A percentile compares a stretch with the other conserved stretches of the same genome.
These are phyloP conservation scores for Poeciliopsis infans DNA, from an alignment of 2,797 vertebrate genomes.

Conservation along the genomic window DNA sequence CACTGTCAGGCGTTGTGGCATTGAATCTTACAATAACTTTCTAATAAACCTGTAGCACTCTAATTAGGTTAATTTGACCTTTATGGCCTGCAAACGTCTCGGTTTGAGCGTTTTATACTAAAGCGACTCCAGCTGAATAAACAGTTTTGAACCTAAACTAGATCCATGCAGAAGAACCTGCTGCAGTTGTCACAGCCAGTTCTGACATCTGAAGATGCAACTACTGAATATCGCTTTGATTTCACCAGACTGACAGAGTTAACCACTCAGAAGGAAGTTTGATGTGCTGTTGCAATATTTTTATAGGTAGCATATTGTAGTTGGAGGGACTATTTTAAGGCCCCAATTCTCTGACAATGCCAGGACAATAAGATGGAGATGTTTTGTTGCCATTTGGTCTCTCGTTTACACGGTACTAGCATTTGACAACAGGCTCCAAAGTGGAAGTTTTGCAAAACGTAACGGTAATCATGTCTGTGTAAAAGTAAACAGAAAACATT, in stretches of 20 bases:
- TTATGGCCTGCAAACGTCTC: not conserved
- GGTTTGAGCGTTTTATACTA: not conserved
- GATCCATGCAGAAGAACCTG: not conserved
- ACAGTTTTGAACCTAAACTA: not conserved
- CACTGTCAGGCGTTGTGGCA: conserved; percentile 20
- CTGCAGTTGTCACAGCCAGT: not conserved
- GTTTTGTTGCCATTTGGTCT: not conserved
- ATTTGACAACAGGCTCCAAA: not conserved
- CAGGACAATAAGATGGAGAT: not conserved
- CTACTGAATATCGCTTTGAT: not conserved
- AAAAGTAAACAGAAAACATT: not conserved
- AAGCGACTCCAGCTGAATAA: not conserved
- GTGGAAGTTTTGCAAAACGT: no score
- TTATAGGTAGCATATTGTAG: conserved; percentile 29
- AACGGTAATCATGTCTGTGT: no score
- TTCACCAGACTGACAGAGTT: conserved; percentile 44
- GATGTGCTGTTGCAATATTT: conserved; percentile 40
- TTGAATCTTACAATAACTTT: conserved; percentile 25
- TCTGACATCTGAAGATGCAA: not conserved
- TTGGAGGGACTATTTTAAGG: conserved; percentile 24
- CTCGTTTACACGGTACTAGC: not conserved
- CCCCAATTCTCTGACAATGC: not conserved
- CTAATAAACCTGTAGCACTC: conserved; percentile 8
- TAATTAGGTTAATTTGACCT: conserved; percentile 17
- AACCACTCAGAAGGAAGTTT: conserved; percentile 29